Conservation (phyloP, 92 coral and sea anemone genomes). For the Bergia sp. region DNA sequence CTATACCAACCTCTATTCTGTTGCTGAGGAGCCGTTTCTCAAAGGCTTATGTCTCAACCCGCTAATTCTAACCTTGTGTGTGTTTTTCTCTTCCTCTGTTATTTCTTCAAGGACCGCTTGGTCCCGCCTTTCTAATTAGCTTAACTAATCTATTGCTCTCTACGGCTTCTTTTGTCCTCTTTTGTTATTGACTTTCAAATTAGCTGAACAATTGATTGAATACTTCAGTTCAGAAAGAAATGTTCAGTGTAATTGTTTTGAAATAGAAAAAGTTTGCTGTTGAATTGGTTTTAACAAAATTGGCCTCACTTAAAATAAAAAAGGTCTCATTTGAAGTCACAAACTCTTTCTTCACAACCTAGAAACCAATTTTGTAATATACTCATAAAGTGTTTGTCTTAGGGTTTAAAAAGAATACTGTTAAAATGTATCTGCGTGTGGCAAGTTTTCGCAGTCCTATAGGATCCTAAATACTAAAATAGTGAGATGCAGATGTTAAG, state of each 20-base stretch:
- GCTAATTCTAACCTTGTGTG: not conserved
- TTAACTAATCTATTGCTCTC: not conserved
- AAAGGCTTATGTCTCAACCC: not conserved
- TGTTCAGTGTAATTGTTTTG: not conserved
- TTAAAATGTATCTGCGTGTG: not conserved
- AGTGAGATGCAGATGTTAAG: too few relatives aligned
- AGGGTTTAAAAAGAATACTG: not conserved
- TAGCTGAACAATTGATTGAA: not conserved
- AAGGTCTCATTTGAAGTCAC: not conserved
- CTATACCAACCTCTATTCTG: not conserved
- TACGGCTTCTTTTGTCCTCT: slow-evolving; percentile 7
- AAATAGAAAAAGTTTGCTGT: not conserved
- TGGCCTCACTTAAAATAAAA: too few relatives aligned
- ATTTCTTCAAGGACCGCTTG: not conserved
- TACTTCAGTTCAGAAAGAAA: not conserved
- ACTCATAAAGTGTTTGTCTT: not conserved
- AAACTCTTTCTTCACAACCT: not conserved
- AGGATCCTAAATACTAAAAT: too few relatives aligned
- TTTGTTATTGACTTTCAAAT: slow-evolving; percentile 10
- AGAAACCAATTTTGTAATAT: not conserved
- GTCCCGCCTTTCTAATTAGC: slow-evolving; percentile 40
- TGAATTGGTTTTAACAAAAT: too few relatives aligned
- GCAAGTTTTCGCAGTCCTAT: too few relatives aligned
- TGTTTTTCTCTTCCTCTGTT: not conserved
- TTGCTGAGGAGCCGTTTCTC: not conserved